Evolutionary conservation across 2,797 vertebrate species (phyloP).

Genomic region (Tokudaia tokunoshimensis): DNA sequence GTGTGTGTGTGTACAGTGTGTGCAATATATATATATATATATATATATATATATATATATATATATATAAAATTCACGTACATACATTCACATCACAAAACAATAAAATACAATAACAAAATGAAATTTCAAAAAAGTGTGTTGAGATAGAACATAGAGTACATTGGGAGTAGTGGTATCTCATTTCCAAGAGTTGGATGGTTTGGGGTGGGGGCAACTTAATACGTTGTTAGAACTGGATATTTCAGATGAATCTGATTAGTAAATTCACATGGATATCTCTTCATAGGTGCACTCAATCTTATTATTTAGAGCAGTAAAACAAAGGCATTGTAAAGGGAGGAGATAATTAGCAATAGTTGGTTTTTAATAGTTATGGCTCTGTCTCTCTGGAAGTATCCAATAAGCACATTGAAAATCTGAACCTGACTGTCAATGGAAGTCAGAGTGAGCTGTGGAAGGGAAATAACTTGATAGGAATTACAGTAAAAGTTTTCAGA

Average conservation of each 20-base stretch:
- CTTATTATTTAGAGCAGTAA: slow-evolving; percentile 34
- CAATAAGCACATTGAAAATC: background rate
- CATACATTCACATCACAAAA: background rate
- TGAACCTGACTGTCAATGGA: background rate
- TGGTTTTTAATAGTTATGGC: background rate
- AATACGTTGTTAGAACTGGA: background rate
- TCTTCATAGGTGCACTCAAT: background rate
- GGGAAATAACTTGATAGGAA: background rate
- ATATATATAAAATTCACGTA: background rate
- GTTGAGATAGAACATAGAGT: background rate
- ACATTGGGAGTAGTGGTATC: background rate
- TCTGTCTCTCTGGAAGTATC: background rate
- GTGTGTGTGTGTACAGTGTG: background rate
- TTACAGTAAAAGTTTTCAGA: background rate
- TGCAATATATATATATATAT: background rate
- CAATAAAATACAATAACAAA: background rate
- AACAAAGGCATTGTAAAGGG: slow-evolving; percentile 13
- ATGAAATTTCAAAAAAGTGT: background rate
- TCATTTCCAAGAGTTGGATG: background rate
- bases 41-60: background rate
- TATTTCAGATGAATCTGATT: background rate
- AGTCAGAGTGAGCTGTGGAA: background rate
- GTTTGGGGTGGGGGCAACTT: background rate
- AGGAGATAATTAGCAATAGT: slow-evolving; percentile 13
- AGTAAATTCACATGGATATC: slow-evolving; percentile 10